Evolutionary conservation across 2,113 vertebrate genomes (phyloP), one percentile per base, ranked within the genome.

Genomic region (Pachycephala philippinensis): DNA sequence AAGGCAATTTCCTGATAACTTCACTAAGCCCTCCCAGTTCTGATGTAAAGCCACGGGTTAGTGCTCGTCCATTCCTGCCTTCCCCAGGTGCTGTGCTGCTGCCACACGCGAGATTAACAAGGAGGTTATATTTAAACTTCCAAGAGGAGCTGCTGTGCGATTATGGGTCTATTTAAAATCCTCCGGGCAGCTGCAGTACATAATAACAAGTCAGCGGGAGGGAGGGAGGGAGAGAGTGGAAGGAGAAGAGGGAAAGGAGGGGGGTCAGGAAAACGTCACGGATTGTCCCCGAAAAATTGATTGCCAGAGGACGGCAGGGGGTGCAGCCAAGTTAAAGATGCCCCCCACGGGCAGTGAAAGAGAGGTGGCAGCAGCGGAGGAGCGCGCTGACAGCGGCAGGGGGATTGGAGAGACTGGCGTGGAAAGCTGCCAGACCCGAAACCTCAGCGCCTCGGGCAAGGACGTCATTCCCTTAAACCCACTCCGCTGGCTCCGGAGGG

Each of bases 61-160:
- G 74, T 33, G 87, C 90, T 86, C 74, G 87, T 77, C 97, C 95
- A 83, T 76, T 33, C 72, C 89, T 95, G 87, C 39, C 93, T 97
- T 97, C 93, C 93, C 96, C 97, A 97, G 97, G 97, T 98, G 97
- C 95, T 88, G 87, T 89, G 88, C 84, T 92, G 90, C 95, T 59
- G 10, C 94, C 95, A 97, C 84, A 93, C 31, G 71, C 83, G 59
- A 98, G 97, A 98, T 98, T 97, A 98, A 97, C 97, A 97, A 98
- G 97, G 95, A 97, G 97, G 95, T 97, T 98, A 97, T 98, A 98
- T 98, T 98, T 98, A 98, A 98, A 97, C 96, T 98, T 98, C 97
- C 95, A 98, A 97, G 96, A 98, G 97, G 94, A 95, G 89, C 95
- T 98, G 97, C 97, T 98, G 96, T 95, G 97, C 94, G 96, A 97